These are phyloP conservation scores for Cephus cinctus DNA, from an alignment of 1,140 invertebrate genomes.

Conservation along the genomic window DNA sequence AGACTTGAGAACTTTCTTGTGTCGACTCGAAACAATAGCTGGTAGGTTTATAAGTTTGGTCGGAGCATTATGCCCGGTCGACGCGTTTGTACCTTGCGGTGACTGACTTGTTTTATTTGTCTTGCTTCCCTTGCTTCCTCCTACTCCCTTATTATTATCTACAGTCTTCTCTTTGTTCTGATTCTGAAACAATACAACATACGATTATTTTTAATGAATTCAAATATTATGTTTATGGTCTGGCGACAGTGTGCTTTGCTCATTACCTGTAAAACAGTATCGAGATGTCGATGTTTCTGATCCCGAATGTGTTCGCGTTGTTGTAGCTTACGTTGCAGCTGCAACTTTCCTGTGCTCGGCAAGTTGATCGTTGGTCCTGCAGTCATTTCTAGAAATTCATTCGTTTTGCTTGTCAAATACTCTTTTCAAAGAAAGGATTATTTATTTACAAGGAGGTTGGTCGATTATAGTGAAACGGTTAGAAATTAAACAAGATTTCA, in stretches of 20 bases:
- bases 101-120: conserved; percentile 42
- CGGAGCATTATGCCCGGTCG: conserved; percentile 23
- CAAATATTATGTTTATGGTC: no score
- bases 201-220: not conserved
- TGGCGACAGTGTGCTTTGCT: no score
- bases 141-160: conserved; percentile 28
- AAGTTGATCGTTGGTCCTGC: no score
- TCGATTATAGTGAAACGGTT: no score
- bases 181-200: conserved; percentile 24
- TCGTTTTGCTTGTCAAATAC: no score
- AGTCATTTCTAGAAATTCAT: no score
- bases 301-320: conserved; percentile 71
- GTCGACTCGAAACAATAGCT: conserved; percentile 24
- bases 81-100: conserved; percentile 40
- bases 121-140: conserved; percentile 34
- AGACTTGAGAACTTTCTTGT: conserved; percentile 39
- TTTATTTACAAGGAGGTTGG: conserved; percentile 8
- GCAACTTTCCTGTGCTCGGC: no score
- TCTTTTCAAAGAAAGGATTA: conserved; percentile 10
- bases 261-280: conserved; percentile 31
- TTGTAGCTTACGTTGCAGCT: conserved; percentile 67
- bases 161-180: conserved; percentile 44
- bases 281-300: conserved; percentile 59
- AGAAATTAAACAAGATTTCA: conserved; percentile 3
- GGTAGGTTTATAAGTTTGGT: conserved; percentile 26